Evolutionary conservation across 2,797 vertebrate genomes (phyloP).

Genomic region (Rhincodon typus): DNA sequence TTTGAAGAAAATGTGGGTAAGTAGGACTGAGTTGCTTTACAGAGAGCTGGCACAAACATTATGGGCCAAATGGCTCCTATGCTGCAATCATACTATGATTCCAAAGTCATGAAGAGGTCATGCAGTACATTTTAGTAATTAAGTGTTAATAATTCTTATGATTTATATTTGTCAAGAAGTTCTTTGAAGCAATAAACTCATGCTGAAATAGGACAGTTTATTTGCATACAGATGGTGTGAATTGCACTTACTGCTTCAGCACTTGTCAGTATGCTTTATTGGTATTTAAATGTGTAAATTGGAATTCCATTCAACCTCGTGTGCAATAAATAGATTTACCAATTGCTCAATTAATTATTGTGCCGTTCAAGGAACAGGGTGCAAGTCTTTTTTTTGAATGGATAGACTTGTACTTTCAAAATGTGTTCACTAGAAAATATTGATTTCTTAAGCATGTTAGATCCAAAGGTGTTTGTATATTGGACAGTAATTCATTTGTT

Average conservation of each 20-base stretch:
- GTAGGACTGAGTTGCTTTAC: background rate
- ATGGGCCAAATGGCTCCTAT: background rate
- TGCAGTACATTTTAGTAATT: too few relatives aligned
- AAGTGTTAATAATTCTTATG: background rate
- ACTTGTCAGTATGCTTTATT: conserved; percentile 31
- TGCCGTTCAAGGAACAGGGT: background rate
- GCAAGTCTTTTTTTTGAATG: conserved; percentile 18
- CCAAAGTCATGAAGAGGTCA: too few relatives aligned
- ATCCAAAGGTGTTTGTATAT: background rate
- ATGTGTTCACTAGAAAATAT: background rate
- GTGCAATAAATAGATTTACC: conserved; percentile 27
- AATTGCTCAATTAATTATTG: conserved; percentile 31
- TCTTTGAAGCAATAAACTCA: background rate
- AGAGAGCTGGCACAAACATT: background rate
- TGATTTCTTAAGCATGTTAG: background rate
- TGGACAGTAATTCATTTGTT: background rate
- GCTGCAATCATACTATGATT: background rate
- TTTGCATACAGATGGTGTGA: conserved; percentile 24
- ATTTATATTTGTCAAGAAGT: background rate
- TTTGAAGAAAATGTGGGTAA: background rate
- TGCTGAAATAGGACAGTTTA: background rate
- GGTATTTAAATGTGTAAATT: conserved; percentile 33
- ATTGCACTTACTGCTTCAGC: conserved; percentile 2
- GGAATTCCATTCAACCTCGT: conserved; percentile 21
- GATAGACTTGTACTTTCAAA: conserved; percentile 17